phyloP scores from a whole-genome alignment of 2,888 invertebrate genomes.

The Oxyscelio sp. region DNA sequence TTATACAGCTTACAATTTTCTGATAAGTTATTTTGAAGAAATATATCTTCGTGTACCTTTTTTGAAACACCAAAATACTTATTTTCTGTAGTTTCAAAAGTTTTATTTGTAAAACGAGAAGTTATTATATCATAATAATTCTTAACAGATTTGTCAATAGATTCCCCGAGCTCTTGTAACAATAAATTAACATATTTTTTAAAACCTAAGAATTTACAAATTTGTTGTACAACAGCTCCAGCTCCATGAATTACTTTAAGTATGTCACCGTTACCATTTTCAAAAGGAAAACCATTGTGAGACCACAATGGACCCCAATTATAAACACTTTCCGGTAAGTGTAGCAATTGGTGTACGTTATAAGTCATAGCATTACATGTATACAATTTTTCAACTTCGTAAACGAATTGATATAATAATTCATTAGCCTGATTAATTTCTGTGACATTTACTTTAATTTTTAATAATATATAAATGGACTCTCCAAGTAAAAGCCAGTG shows the following conservation, averaged over 20 bases:
- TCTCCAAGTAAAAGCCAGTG: background rate
- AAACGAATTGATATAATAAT: no score
- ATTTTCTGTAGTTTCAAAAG: slow-evolving; percentile 1
- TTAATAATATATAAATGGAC: background rate
- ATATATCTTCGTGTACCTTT: background rate
- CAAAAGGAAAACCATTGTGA: no score
- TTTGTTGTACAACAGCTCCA: slow-evolving; percentile 1
- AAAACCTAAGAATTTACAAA: slow-evolving; percentile 13
- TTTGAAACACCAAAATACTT: slow-evolving; percentile 28
- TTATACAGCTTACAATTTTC: slow-evolving; percentile 2
- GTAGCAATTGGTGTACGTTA: no score
- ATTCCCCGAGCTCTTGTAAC: slow-evolving; percentile 5
- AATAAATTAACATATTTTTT: slow-evolving; percentile 4
- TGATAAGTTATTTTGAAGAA: background rate
- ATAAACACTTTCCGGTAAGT: no score
- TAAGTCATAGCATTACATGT: no score
- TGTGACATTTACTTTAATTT: background rate
- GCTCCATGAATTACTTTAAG: no score
- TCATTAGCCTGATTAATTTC: no score
- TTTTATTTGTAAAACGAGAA: background rate
- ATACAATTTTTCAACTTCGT: no score
- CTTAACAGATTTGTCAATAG: slow-evolving; percentile 6
- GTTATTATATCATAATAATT: slow-evolving; percentile 3
- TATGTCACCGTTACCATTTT: no score
- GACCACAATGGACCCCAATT: no score